A percentile compares a stretch with the other conserved stretches of the same genome.
These are phyloP conservation scores for Aegotheles bennettii DNA, from an alignment of 2,113 vertebrate genomes.

Conservation along the genomic window DNA sequence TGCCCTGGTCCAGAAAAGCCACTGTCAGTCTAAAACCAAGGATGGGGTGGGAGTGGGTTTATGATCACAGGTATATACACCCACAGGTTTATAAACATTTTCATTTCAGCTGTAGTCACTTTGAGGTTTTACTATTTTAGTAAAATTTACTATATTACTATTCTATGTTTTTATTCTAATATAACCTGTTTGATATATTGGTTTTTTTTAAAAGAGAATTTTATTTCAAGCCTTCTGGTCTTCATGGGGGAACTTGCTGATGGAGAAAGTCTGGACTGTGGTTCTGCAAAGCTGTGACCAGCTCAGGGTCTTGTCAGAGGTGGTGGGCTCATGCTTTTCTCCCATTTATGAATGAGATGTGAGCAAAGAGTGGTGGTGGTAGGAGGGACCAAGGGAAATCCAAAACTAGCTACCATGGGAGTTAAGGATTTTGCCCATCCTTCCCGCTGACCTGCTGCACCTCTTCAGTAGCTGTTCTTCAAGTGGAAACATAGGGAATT, in stretches of 20 bases:
- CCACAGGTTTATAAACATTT: not conserved
- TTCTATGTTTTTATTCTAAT: not conserved
- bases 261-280: not conserved
- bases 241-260: not conserved
- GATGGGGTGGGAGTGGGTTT: not conserved
- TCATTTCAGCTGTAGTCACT: not conserved
- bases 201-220: too few species aligned
- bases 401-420: not conserved
- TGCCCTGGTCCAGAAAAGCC: not conserved
- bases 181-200: not conserved
- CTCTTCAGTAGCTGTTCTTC: not conserved
- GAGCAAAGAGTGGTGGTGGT: not conserved
- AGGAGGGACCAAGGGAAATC: not conserved
- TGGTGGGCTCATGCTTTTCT: not conserved
- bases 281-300: not conserved
- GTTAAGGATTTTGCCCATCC: not conserved
- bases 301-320: not conserved
- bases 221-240: not conserved
- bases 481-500: not conserved
- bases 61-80: not conserved
- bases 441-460: not conserved
- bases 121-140: not conserved
- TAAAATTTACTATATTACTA: too few species aligned
- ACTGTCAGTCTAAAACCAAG: not conserved
- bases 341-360: not conserved